Evolutionary conservation across 2,113 vertebrate species (phyloP), one percentile per base, ranked within the genome.

Genomic region (Caloenas nicobarica): DNA sequence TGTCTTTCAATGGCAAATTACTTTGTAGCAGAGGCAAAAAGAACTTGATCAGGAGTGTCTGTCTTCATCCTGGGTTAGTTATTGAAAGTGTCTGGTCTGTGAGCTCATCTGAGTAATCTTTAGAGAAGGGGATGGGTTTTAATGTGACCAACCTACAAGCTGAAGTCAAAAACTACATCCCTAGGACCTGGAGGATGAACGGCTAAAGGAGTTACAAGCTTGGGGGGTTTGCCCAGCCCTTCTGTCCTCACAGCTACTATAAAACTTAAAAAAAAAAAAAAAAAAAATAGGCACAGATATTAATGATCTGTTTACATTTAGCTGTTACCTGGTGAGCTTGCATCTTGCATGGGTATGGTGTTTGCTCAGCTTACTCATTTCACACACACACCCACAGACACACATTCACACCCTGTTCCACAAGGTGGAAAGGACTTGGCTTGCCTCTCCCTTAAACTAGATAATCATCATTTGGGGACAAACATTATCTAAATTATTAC

Each of bases 351-450:
- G 86, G 77, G n/a, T 58, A 51, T 85, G 81, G 83, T 91, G 86
- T 96, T 96, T 96, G 92, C 87, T 91, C 81, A 85, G 83, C 92
- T 96, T 93, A 96, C 91, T 94, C 83, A 91, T 79, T 94, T 93
- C 81, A 72, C 73, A 50, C 85, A 48, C 91, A 95, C 94, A 81
- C 89, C 93, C 93, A 88, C 76, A 86, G 86, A 44, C 84, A 81
- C 78, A 88, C 61, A 50, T 69, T 94, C 95, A 93, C 95, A 0
- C 92, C 95, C 94, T 92, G 88, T 93, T 92, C 96, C 83, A 82
- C 91, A 76, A 91, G 92, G 92, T 95, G 83, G 73, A 91, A 95
- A 34, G 70, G 83, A 94, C 83, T 82, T 93, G 91, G 93, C 86
- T 81, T 77, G 86, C 96, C 93, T 96, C 95, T 95, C 96, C 94